These are phyloP conservation scores for Apostichopus californicus DNA, from an alignment of 35 echinoderm and acorn worm species.

Conservation along the genomic window DNA sequence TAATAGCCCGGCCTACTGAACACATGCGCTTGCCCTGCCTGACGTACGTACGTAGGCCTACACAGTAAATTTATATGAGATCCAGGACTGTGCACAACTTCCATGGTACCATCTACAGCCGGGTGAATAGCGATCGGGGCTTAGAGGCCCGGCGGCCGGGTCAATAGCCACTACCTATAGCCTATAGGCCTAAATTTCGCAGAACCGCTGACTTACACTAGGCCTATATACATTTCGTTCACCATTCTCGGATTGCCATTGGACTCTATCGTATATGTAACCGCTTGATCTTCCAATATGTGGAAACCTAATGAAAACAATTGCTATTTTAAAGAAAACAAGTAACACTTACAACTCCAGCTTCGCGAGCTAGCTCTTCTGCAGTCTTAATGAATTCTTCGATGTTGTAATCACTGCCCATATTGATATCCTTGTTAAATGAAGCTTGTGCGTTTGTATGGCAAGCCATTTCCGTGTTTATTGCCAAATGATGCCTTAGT, in stretches of 20 bases:
- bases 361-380: conserved; percentile 27
- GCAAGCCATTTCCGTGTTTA: too few relatives aligned
- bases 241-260: not conserved
- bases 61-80: too few relatives aligned
- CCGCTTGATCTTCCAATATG: not conserved
- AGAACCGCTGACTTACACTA: not conserved
- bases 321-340: not conserved
- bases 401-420: not conserved
- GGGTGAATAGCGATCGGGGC: too few relatives aligned
- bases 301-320: not conserved
- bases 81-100: too few relatives aligned
- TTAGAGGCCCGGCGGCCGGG: too few relatives aligned
- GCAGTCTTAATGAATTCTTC: conserved; percentile 27
- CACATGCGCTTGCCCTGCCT: too few relatives aligned
- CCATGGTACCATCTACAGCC: too few relatives aligned
- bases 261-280: not conserved
- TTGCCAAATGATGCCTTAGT: too few relatives aligned
- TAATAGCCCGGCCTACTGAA: too few relatives aligned
- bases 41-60: too few relatives aligned
- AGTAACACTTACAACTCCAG: conserved; percentile 8
- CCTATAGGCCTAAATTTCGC: not conserved
- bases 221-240: not conserved
- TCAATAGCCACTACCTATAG: too few relatives aligned
- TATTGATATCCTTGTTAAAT: not conserved
- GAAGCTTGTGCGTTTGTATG: too few relatives aligned